A percentile compares a stretch with the other conserved stretches of the same genome.
Conservation (phyloP, 1,140 invertebrate species). For the Prorops nasuta region DNA sequence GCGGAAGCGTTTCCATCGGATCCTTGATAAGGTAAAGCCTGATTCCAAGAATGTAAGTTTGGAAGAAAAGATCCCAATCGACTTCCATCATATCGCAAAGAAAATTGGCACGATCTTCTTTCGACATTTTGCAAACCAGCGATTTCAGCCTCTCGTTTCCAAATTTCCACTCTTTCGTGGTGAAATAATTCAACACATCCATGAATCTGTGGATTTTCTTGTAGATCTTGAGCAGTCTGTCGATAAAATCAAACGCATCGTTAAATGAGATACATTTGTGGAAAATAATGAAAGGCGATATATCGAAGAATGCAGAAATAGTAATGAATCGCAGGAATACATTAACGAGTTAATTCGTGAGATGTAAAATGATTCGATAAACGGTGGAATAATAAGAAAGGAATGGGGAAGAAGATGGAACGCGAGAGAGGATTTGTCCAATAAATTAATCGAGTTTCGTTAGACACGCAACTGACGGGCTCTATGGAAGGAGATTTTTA, state of each 20-base stretch:
- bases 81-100: slow-evolving; percentile 67
- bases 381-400: too few species aligned
- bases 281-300: not conserved
- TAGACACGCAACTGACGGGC: too few species aligned
- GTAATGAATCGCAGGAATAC: too few species aligned
- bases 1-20: slow-evolving; percentile 58
- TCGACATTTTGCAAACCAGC: slow-evolving; percentile 63
- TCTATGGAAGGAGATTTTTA: too few species aligned
- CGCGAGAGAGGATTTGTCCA: too few species aligned
- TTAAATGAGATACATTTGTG: not conserved
- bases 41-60: slow-evolving; percentile 61
- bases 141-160: slow-evolving; percentile 59
- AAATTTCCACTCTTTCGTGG: slow-evolving; percentile 70
- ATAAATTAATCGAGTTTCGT: too few species aligned
- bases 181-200: slow-evolving; percentile 71
- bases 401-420: too few species aligned
- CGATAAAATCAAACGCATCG: slow-evolving; percentile 8
- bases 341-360: too few species aligned
- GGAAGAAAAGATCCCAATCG: slow-evolving; percentile 62
- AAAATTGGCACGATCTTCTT: slow-evolving; percentile 66
- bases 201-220: slow-evolving; percentile 68
- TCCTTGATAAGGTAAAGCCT: slow-evolving; percentile 65
- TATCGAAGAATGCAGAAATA: not conserved
- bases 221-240: slow-evolving; percentile 69
- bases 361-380: too few species aligned